Percentiles rank a stretch among this genome's conserved stretches.
Conservation (phyloP, 2,113 vertebrate species). For the Ibidorhyncha struthersii region DNA sequence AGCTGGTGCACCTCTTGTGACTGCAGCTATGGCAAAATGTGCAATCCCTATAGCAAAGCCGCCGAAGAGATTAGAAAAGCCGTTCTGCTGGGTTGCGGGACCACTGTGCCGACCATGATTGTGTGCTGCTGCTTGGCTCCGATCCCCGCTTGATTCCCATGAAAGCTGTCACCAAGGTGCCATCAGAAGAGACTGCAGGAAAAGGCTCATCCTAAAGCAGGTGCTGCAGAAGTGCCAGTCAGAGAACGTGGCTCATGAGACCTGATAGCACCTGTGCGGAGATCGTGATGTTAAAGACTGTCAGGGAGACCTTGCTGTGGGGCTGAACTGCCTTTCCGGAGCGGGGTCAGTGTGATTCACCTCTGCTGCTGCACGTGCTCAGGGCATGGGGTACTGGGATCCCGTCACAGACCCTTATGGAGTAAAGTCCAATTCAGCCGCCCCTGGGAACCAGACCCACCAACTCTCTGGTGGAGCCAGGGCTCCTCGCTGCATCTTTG, state of each 20-base stretch:
- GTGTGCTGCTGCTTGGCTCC: background rate
- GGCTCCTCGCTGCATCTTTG: background rate
- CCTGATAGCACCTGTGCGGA: background rate
- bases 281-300: background rate
- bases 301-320: background rate
- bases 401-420: background rate
- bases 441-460: background rate
- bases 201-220: background rate
- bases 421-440: background rate
- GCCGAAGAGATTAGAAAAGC: background rate
- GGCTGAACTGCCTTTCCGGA: background rate
- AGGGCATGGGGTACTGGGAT: background rate
- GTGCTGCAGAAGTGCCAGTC: background rate
- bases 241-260: background rate
- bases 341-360: fast-evolving
- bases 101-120: background rate
- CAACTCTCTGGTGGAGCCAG: background rate
- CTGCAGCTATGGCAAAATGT: background rate
- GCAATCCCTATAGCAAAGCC: background rate
- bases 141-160: fast-evolving
- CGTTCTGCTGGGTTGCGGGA: background rate
- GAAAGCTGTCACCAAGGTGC: background rate
- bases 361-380: background rate
- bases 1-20: background rate
- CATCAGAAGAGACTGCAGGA: background rate